Conservation (phyloP, 2,888 invertebrate species). For the Cotesia congregata region DNA sequence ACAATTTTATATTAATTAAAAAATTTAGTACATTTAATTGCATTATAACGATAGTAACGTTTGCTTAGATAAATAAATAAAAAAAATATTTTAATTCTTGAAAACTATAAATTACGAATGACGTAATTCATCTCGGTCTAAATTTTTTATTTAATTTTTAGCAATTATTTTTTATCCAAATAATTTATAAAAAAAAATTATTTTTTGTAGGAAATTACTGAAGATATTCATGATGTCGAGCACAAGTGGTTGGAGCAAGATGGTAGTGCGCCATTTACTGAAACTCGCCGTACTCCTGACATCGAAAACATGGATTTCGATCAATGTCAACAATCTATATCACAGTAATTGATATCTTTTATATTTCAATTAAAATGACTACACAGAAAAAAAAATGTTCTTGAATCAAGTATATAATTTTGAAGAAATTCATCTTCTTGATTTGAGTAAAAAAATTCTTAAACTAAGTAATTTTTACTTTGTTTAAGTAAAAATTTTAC, state of each 20-base stretch:
- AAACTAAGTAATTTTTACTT: too few species aligned
- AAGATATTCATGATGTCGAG: slow-evolving; percentile 74
- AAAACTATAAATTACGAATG: background rate
- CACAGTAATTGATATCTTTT: slow-evolving; percentile 75
- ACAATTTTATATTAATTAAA: background rate
- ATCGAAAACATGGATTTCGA: slow-evolving; percentile 87
- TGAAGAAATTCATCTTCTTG: too few species aligned
- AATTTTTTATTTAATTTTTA: background rate
- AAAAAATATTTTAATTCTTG: background rate
- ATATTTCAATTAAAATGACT: background rate
- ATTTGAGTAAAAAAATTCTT: too few species aligned
- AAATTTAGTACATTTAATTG: background rate
- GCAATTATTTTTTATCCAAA: background rate
- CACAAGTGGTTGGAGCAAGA: slow-evolving; percentile 79
- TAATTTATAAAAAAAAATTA: background rate
- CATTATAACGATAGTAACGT: background rate
- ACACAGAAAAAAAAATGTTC: background rate
- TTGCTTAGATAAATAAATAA: background rate
- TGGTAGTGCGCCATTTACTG: slow-evolving; percentile 73
- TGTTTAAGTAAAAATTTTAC: too few species aligned
- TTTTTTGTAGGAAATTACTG: slow-evolving; percentile 73
- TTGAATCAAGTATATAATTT: background rate
- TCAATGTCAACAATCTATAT: slow-evolving; percentile 85
- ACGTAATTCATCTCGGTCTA: background rate
- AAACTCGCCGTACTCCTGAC: slow-evolving; percentile 80